Evolutionary conservation across 2,888 invertebrate genomes (phyloP).

Genomic region (Ennomos quercinarius): DNA sequence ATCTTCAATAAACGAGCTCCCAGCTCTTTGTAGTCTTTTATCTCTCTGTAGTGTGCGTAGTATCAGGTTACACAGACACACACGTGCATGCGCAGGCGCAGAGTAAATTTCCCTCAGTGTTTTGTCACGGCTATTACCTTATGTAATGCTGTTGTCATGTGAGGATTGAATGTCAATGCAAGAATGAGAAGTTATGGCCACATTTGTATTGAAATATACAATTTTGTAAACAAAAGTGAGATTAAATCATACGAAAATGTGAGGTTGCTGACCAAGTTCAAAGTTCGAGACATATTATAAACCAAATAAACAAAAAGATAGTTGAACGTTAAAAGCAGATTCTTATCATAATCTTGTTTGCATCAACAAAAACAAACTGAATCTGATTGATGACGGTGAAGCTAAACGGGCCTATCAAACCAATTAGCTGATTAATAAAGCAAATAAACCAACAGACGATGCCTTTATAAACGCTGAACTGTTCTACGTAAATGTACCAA

Average conservation of each 20-base stretch:
- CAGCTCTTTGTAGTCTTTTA: conserved; percentile 30
- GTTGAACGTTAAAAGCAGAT: conserved; percentile 10
- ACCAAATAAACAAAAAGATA: neutral
- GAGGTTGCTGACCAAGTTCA: neutral
- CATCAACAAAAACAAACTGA: conserved; percentile 28
- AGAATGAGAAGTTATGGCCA: conserved; percentile 28
- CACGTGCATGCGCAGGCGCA: conserved; percentile 42
- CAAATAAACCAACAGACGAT: conserved; percentile 36
- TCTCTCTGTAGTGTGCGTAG: conserved; percentile 26
- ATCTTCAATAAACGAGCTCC: conserved; percentile 18
- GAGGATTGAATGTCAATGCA: conserved; percentile 43
- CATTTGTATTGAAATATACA: conserved; percentile 8
- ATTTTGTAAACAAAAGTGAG: conserved; percentile 2
- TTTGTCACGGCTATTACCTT: conserved; percentile 44
- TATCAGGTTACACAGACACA: conserved; percentile 36
- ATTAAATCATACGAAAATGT: neutral
- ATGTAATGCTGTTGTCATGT: conserved; percentile 42
- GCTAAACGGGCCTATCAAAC: conserved; percentile 37
- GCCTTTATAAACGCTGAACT: conserved; percentile 49
- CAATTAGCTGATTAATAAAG: conserved; percentile 40
- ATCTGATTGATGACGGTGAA: conserved; percentile 33
- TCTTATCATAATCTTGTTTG: conserved; percentile 21
- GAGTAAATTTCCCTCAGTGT: conserved; percentile 41
- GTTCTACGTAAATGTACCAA: conserved; percentile 61
- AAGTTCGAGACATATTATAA: neutral